These are phyloP conservation scores for Sebastes wilsoni DNA, from an alignment of 2,797 vertebrate genomes.

Conservation along the genomic window DNA sequence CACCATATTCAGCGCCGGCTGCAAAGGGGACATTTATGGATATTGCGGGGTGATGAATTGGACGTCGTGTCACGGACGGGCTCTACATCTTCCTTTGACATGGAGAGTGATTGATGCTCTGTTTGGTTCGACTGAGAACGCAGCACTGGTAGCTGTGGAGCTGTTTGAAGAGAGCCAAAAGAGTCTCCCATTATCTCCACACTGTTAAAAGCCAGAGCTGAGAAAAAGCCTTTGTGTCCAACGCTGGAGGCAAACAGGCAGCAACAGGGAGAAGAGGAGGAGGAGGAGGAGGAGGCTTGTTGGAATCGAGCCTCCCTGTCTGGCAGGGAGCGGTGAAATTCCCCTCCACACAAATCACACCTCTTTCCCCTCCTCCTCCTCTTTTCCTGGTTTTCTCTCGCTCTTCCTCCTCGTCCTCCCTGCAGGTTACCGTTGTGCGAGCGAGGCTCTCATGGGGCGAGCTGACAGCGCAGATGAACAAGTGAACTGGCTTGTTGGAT, in stretches of 20 bases:
- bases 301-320: conserved; percentile 59
- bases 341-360: conserved; percentile 46
- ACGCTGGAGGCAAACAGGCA: conserved; percentile 38
- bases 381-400: neutral
- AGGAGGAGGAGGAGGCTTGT: neutral
- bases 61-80: neutral
- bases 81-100: conserved; percentile 22
- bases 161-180: conserved; percentile 35
- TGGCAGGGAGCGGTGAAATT: conserved; percentile 55
- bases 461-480: conserved; percentile 68
- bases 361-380: conserved; percentile 6
- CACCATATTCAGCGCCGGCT: neutral
- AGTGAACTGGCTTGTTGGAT: conserved; percentile 55
- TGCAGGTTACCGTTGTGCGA: conserved; percentile 48
- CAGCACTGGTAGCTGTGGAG: conserved; percentile 7
- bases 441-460: conserved; percentile 52
- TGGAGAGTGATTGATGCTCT: conserved; percentile 10
- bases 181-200: conserved; percentile 49
- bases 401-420: conserved; percentile 28
- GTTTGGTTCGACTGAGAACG: conserved; percentile 31
- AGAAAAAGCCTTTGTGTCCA: conserved; percentile 50
- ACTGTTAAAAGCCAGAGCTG: conserved; percentile 42
- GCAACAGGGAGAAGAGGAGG: neutral
- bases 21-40: conserved; percentile 2
- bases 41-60: neutral